Evolutionary conservation across 2,888 invertebrate genomes (phyloP).

Genomic region (Tachystola acroxantha): DNA sequence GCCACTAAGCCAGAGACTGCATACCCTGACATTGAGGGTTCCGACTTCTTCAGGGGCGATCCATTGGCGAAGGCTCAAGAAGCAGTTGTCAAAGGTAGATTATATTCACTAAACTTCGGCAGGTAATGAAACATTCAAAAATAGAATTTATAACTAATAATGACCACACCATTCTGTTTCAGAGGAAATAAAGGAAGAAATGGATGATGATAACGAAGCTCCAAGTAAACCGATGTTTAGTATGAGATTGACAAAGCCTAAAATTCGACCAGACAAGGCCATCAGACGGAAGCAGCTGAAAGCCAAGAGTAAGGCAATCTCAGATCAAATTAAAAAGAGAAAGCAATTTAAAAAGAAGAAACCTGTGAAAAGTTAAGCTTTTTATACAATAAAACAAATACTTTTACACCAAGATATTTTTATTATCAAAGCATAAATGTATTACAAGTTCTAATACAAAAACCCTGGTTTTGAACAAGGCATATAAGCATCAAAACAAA

Average conservation of each 20-base stretch:
- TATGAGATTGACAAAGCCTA: constrained; percentile 44
- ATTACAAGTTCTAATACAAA: too few species aligned
- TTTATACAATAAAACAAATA: constrained; percentile 23
- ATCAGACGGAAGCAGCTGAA: constrained; percentile 69
- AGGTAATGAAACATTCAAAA: neutral
- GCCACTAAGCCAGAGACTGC: constrained; percentile 84
- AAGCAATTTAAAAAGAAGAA: constrained; percentile 62
- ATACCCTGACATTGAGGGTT: constrained; percentile 84
- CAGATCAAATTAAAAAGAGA: constrained; percentile 67
- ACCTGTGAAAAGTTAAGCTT: constrained; percentile 32
- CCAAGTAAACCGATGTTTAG: constrained; percentile 29
- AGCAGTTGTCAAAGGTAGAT: constrained; percentile 58
- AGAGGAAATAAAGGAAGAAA: constrained; percentile 47
- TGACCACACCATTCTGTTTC: constrained; percentile 17
- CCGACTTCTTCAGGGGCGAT: constrained; percentile 86
- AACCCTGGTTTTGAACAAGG: too few species aligned
- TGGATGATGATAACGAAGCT: constrained; percentile 26
- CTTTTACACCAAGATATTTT: constrained; percentile 29
- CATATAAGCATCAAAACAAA: too few species aligned
- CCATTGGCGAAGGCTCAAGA: constrained; percentile 79
- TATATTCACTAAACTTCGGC: neutral
- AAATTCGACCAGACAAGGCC: constrained; percentile 60
- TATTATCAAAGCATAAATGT: constrained; percentile 7
- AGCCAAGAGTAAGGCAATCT: constrained; percentile 65
- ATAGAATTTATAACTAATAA: neutral